A percentile compares a stretch with the other conserved stretches of the same genome.
Conservation (phyloP, 2,888 invertebrate species). For the Caenorhabditis sp. region DNA sequence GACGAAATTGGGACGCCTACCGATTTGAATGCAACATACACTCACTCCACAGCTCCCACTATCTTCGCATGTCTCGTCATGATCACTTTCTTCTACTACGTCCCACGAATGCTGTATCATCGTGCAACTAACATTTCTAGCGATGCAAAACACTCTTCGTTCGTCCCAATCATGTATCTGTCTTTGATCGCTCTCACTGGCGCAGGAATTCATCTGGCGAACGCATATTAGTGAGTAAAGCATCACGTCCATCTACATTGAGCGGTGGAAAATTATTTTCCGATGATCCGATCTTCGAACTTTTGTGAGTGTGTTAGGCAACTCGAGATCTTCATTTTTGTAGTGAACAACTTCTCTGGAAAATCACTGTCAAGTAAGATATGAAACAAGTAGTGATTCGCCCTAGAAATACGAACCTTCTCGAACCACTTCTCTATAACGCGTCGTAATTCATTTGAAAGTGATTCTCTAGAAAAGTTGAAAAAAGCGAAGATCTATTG, state of each 20-base stretch:
- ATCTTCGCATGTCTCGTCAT: not conserved
- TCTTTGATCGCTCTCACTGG: slow-evolving; percentile 26
- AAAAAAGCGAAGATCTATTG: too few relatives aligned
- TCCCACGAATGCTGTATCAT: slow-evolving; percentile 42
- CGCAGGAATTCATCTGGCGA: slow-evolving; percentile 18
- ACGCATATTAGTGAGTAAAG: slow-evolving; percentile 25
- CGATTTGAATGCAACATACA: slow-evolving; percentile 8
- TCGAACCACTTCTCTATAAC: too few relatives aligned
- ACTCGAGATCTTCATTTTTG: too few relatives aligned
- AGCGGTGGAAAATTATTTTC: too few relatives aligned
- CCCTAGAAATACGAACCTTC: too few relatives aligned
- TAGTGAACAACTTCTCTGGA: too few relatives aligned
- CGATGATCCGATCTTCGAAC: too few relatives aligned
- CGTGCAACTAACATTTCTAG: slow-evolving; percentile 1
- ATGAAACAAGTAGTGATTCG: too few relatives aligned
- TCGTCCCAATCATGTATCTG: slow-evolving; percentile 35
- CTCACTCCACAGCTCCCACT: not conserved
- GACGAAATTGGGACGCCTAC: not conserved
- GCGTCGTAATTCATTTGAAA: too few relatives aligned
- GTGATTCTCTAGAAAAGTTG: too few relatives aligned
- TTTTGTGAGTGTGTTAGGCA: too few relatives aligned
- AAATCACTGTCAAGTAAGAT: too few relatives aligned
- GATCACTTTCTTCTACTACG: slow-evolving; percentile 45
- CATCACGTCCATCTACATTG: not conserved
- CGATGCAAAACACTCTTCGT: slow-evolving; percentile 29